A percentile compares a stretch with the other conserved stretches of the same genome.
Evolutionary conservation across 2,113 vertebrate genomes (phyloP).

Genomic region (Halichoeres trimaculatus): DNA sequence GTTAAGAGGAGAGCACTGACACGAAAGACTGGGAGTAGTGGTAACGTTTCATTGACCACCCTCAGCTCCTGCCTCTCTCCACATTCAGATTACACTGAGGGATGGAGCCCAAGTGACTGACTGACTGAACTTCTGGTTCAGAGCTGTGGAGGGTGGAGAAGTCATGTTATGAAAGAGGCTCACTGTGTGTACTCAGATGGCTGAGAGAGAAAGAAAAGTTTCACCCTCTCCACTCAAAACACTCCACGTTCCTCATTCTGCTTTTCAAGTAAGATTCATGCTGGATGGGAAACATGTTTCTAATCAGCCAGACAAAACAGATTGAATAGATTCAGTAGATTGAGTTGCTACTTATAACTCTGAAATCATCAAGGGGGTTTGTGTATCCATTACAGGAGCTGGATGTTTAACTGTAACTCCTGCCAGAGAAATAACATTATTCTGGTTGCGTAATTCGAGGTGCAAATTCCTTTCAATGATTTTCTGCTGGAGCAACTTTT

Average conservation of each 20-base stretch:
- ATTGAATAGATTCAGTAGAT: slow-evolving; percentile 11
- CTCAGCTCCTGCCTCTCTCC: slow-evolving; percentile 60
- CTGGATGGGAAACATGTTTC: slow-evolving; percentile 59
- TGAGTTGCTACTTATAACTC: slow-evolving; percentile 30
- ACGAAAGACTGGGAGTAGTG: slow-evolving; percentile 45
- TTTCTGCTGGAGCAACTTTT: background rate
- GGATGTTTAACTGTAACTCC: background rate
- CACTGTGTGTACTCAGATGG: slow-evolving; percentile 30
- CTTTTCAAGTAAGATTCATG: slow-evolving; percentile 30
- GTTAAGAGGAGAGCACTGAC: slow-evolving; percentile 7
- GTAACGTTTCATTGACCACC: slow-evolving; percentile 68
- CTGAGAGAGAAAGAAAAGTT: slow-evolving; percentile 25
- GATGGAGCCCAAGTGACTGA: slow-evolving; percentile 21
- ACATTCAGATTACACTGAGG: slow-evolving; percentile 40
- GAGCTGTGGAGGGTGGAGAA: slow-evolving; percentile 17
- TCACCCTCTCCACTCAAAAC: slow-evolving; percentile 55
- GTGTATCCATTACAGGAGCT: slow-evolving; percentile 9
- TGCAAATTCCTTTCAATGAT: background rate
- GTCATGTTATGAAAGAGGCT: slow-evolving; percentile 33
- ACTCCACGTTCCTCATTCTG: slow-evolving; percentile 1
- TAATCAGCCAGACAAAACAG: slow-evolving; percentile 54
- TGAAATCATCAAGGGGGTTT: slow-evolving; percentile 1
- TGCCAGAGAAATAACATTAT: background rate
- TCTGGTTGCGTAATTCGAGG: background rate
- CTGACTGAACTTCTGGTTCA: slow-evolving; percentile 20